These are phyloP conservation scores for Hystrix brachyura DNA, from an alignment of 2,113 vertebrate genomes.

Conservation along the genomic window DNA sequence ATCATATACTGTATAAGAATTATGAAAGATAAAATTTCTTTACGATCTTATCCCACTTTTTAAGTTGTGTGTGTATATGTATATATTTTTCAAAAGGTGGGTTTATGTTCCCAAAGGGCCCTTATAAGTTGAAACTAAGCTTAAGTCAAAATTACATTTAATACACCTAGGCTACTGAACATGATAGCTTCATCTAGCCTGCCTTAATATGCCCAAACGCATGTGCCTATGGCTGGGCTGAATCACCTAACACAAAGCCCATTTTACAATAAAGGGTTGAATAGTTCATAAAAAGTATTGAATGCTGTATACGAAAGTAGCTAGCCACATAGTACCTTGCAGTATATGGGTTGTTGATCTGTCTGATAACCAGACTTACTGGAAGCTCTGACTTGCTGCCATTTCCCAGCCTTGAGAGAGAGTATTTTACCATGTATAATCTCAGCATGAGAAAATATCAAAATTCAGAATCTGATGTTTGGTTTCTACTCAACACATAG, in stretches of 20 bases:
- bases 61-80: background rate
- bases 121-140: background rate
- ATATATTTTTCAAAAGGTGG: background rate
- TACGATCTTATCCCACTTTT: background rate
- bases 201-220: background rate
- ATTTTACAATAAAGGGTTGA: background rate
- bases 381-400: background rate
- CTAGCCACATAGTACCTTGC: background rate
- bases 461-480: background rate
- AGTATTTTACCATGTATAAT: no score
- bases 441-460: no score
- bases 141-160: background rate
- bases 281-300: background rate
- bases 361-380: background rate
- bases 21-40: background rate
- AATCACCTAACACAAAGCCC: background rate
- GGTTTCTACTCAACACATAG: background rate
- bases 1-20: background rate
- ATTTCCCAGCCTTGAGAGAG: background rate
- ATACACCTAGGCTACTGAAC: background rate
- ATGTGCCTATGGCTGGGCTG: background rate
- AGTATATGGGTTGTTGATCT: no score
- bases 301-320: background rate
- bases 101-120: background rate
- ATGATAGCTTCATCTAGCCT: background rate